Base-by-base conservation (phyloP, 2,888 invertebrate species). In the Odontocerum albicorne region DNA sequence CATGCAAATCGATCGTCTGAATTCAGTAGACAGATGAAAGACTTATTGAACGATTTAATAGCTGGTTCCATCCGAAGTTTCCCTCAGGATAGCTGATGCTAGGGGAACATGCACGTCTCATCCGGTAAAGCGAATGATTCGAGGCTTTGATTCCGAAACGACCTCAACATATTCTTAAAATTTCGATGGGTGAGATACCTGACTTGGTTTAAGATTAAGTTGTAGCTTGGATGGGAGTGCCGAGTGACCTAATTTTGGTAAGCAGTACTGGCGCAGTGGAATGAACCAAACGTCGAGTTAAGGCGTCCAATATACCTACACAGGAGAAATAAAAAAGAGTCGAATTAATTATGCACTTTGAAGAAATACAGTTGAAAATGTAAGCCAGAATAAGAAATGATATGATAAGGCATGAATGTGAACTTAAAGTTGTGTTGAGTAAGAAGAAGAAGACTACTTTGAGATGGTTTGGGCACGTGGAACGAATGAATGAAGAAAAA, bases 201-300 rank as follows among this genome's bases (percentile, higher is more conserved):
- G 77, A 75, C 80, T 81, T 82, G 72, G 80, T 81, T 71, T 70
- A 77, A 71, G 62, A 66, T 73, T 79, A 80, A 79, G 75, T 72
- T 73, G 72, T 72, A 72, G 73, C 66, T 70, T 69, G 71, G 73
- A 77, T 75, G 72, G 74, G 74, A 77, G 78, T 79, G 78, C 79
- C 81, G 75, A 84, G 83, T 84, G 84, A 83, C 83, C 83, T 83
- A 82, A 70, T 83, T 84, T 84, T 84, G 83, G 84, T 84, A 85
- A 85, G 84, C 84, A 86, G 85, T 86, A 87, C 85, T 86, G 85
- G 85, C 82, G 85, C 80, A 86, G 84, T 80, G 84, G 84, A 84
- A 84, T 86, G 84, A 85, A 86, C 82, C 83, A 79, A 84, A 84
- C 82, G 82, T 73, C 71, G 77, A 79, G 83, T 80, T 84, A 84